A percentile compares a stretch with the other conserved stretches of the same genome.
These are phyloP conservation scores for Chelon auratus DNA, from an alignment of 2,797 vertebrate species.

Conservation along the genomic window DNA sequence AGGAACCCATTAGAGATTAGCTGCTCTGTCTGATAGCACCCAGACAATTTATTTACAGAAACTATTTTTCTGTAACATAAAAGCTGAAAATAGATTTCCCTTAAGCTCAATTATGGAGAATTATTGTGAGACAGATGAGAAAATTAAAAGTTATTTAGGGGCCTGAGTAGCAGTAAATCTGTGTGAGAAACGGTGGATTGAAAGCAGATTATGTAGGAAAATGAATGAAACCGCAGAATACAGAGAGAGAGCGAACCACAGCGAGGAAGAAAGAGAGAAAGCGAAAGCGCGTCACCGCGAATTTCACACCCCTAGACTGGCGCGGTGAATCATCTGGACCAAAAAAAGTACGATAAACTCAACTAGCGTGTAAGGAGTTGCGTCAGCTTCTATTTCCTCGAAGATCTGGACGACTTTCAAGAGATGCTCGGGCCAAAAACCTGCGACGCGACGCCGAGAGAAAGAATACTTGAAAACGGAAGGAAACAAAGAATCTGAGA, in stretches of 20 bases:
- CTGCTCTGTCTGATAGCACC: conserved; percentile 12
- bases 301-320: conserved; percentile 69
- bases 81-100: conserved; percentile 22
- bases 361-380: conserved; percentile 77
- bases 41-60: conserved; percentile 21
- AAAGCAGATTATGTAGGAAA: conserved; percentile 31
- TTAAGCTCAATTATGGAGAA: conserved; percentile 18
- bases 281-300: conserved; percentile 46
- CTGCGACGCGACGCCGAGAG: conserved; percentile 56
- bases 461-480: conserved; percentile 61
- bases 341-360: conserved; percentile 63
- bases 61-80: neutral
- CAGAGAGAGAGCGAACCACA: conserved; percentile 16
- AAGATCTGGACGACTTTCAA: conserved; percentile 70
- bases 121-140: conserved; percentile 20
- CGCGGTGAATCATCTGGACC: conserved; percentile 59
- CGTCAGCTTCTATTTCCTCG: conserved; percentile 68
- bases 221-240: conserved; percentile 33
- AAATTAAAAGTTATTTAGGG: conserved; percentile 23
- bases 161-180: conserved; percentile 12
- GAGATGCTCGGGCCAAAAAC: conserved; percentile 66
- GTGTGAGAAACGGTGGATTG: neutral
- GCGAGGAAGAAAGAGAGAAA: conserved; percentile 29
- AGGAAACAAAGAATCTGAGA: conserved; percentile 49
- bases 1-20: conserved; percentile 20